Conservation (phyloP, 2,113 vertebrate genomes). For the Nipponia nippon region DNA sequence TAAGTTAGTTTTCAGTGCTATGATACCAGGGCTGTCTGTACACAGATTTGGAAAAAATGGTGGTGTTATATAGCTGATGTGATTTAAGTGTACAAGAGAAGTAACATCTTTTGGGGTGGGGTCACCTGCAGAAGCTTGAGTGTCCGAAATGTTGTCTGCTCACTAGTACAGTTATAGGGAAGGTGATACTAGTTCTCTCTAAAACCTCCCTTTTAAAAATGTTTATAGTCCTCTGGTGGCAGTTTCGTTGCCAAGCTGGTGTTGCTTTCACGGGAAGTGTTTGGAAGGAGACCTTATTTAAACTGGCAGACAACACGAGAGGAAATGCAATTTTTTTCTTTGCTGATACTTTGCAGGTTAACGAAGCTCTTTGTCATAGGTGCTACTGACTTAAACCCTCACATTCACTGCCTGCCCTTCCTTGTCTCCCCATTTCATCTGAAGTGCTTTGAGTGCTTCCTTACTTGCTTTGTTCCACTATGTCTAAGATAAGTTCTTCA, state of each 20-base stretch:
- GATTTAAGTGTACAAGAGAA: neutral
- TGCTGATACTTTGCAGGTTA: neutral
- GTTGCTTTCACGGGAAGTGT: neutral
- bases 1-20: neutral
- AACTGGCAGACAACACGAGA: neutral
- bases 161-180: neutral
- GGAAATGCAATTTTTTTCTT: neutral
- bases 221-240: neutral
- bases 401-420: neutral
- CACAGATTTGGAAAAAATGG: neutral
- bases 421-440: neutral
- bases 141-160: neutral
- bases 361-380: neutral
- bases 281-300: constrained; percentile 12
- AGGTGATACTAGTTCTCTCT: neutral
- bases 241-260: neutral
- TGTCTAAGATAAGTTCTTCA: neutral
- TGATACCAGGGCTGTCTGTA: neutral
- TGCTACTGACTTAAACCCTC: neutral
- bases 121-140: neutral
- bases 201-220: neutral
- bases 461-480: neutral
- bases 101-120: neutral
- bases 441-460: neutral
- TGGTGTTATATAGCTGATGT: neutral